Base-by-base conservation (phyloP, 2,113 vertebrate species). In the Anolis carolinensis region DNA sequence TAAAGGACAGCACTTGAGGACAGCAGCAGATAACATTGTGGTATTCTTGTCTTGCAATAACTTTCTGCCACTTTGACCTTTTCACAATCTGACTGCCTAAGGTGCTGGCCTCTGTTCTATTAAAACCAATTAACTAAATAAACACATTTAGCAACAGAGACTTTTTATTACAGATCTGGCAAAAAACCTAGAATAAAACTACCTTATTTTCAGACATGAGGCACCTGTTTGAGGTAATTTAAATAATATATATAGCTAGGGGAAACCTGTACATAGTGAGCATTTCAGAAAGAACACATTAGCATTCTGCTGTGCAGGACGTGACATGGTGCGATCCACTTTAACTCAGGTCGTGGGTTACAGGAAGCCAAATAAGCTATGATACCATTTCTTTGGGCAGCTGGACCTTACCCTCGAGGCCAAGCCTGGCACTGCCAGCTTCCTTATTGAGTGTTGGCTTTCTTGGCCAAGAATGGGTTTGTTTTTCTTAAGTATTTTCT, bases 391-490 rank as follows among this genome's bases (percentile, higher is more conserved):
- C 71, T 86, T 75, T 75, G 59, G 93, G 93, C 86, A 94, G 92
- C 89, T 91, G 90, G 88, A 90, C 88, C 82, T 92, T 94, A 68
- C 90, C 93, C 96, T 86, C 88, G 88, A 94, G 93, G 93, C 92
- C 90, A 92, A 88, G 52, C 89, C 90, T 96, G 94, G 94, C 94
- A 95, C 91, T 93, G 67, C 80, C 89, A 92, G 82, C 90, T 96
- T 97, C 95, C 94, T 96, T 88, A 86, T 68, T 1, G 74, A 87
- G 91, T 21, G 86, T 87, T 91, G 89, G 90, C 80, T 95, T 92
- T 93, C 92, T 95, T 83, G 96, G 93, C 94, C 96, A 93, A 89
- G 91, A 48, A 48, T 32, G 89, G 68, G 81, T 91, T 95, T 93
- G 84, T 89, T 95, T 91, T 92, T 89, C 84, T 94, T 93, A 84